Base-by-base conservation (phyloP, 1,140 invertebrate species). In the Nomia melanderi region DNA sequence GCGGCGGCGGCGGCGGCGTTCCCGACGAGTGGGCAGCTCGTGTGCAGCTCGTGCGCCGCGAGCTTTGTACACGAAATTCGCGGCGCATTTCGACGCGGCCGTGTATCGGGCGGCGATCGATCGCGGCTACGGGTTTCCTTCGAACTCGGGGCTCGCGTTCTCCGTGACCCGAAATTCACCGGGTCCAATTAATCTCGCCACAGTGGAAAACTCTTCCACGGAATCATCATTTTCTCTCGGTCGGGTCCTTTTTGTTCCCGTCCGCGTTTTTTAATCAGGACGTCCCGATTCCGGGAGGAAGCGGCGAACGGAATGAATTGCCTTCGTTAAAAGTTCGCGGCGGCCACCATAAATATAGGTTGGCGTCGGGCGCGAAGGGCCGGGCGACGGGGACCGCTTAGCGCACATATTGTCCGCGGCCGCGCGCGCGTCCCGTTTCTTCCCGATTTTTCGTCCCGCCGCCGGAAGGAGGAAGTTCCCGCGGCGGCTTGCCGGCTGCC, bases 1-100 rank as follows among this genome's bases (percentile, higher is more conserved):
- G n/a, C n/a, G n/a, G n/a, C n/a, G n/a, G n/a, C n/a, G n/a, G 71
- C 70, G 65, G 71, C 77, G 54, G 60, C 23, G 36, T 71, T 78
- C 33, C 50, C 50, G 23, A 31, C 72, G 64, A 27, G 31, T 33
- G 59, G 23, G 12, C 39, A 17, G 47, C 47, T 50, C 36, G 31
- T 44, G 23, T 29, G 31, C 44, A 70, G 56, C 62, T 41, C 41
- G 29, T 11, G 27, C 17, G 3, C 3, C 8, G 33, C 2, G 7
- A 50, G 1, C 27, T 60, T 60, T 39, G 41, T 29, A 14, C 50
- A 36, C 72, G 36, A 56, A 41, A 56, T 17, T 12, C 6, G 33
- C 59, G 44, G 27, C 3, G 56, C 14, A 44, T 27, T 9, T 11
- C 59, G 31, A 5, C 44, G 31, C 44, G 44, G 9, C 7, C 41